Percentiles rank a stretch among this genome's conserved stretches.
These are phyloP conservation scores for Yasuhikotakia modesta DNA, from an alignment of 2,797 vertebrate genomes.

Conservation along the genomic window DNA sequence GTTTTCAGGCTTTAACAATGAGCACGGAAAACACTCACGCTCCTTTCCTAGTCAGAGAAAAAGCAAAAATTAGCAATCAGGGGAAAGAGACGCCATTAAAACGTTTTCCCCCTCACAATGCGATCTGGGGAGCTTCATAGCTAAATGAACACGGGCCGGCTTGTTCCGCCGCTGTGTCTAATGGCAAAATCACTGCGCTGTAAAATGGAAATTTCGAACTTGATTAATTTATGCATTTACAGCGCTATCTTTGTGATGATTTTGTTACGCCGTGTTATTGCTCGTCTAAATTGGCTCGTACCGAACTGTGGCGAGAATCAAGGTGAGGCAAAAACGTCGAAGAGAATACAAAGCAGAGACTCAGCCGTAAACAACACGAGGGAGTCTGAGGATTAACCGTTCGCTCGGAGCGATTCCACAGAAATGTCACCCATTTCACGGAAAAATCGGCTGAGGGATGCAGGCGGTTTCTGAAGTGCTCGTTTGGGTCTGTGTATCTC, in stretches of 20 bases:
- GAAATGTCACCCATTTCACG: background rate
- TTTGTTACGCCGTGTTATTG: slow-evolving; percentile 69
- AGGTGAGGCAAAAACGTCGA: slow-evolving; percentile 35
- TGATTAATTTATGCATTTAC: slow-evolving; percentile 85
- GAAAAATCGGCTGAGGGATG: background rate
- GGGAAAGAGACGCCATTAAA: slow-evolving; percentile 70
- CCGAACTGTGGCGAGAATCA: slow-evolving; percentile 55
- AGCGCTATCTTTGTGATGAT: slow-evolving; percentile 67
- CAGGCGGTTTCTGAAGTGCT: background rate
- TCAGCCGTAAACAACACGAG: slow-evolving; percentile 25
- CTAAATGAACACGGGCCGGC: slow-evolving; percentile 78
- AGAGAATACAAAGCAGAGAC: slow-evolving; percentile 8
- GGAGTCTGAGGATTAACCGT: background rate
- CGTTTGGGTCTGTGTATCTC: background rate
- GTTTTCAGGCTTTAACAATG: slow-evolving; percentile 51
- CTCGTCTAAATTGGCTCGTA: slow-evolving; percentile 68
- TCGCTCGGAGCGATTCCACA: background rate
- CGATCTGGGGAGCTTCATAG: slow-evolving; percentile 64
- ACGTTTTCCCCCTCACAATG: slow-evolving; percentile 62
- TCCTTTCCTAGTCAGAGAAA: slow-evolving; percentile 64
- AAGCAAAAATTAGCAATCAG: slow-evolving; percentile 54
- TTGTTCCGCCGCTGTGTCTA: slow-evolving; percentile 77
- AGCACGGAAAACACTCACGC: slow-evolving; percentile 69
- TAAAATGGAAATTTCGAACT: slow-evolving; percentile 85
- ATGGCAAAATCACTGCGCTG: slow-evolving; percentile 80